Evolutionary conservation across 2,113 vertebrate species (phyloP).

Genomic region (Calidris pygmaea): DNA sequence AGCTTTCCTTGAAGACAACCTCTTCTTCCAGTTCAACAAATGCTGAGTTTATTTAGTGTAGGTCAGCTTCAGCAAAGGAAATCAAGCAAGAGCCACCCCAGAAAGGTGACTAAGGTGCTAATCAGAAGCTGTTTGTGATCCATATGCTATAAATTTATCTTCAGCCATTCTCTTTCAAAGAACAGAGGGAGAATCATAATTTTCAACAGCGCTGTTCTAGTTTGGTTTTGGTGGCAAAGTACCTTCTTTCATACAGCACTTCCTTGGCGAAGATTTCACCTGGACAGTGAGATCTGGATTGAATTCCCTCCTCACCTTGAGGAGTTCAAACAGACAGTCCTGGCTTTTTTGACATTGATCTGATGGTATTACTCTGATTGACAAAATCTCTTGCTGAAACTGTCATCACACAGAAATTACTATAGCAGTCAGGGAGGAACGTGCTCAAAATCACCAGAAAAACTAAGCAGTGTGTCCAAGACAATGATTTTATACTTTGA

Average conservation of each 20-base stretch:
- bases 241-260: background rate
- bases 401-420: background rate
- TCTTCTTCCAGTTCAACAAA: background rate
- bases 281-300: background rate
- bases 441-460: background rate
- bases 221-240: background rate
- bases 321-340: background rate
- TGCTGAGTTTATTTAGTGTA: background rate
- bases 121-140: background rate
- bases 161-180: background rate
- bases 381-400: background rate
- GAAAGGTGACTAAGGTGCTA: background rate
- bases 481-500: background rate
- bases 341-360: background rate
- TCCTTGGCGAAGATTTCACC: background rate
- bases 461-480: background rate
- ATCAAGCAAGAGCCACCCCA: background rate
- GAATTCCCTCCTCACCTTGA: background rate
- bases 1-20: background rate
- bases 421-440: background rate
- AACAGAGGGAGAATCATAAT: background rate
- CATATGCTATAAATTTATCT: background rate
- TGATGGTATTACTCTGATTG: background rate
- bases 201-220: background rate
- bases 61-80: background rate